phyloP scores from a whole-genome alignment of 2,797 vertebrate species.

The Vireo griseus region DNA sequence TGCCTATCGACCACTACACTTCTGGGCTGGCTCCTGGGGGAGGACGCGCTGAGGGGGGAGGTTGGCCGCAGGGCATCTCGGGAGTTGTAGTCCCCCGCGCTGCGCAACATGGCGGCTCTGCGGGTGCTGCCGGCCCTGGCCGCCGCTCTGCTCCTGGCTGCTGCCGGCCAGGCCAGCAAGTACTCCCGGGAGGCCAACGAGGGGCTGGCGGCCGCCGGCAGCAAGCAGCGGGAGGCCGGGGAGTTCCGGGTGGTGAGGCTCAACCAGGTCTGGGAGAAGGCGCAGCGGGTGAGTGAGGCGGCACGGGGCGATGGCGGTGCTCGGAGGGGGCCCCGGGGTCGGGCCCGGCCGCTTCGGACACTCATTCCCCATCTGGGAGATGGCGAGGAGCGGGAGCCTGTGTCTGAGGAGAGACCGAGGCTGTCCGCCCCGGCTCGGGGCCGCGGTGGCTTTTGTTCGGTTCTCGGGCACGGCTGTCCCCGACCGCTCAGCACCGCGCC shows the following conservation, averaged over 20 bases:
- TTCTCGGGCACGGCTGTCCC: neutral
- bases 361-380: neutral
- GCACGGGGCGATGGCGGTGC: neutral
- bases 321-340: too few relatives aligned
- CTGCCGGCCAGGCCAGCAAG: conserved; percentile 67
- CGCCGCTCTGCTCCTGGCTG: neutral
- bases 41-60: neutral
- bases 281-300: conserved; percentile 82
- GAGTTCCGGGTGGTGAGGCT: conserved; percentile 90
- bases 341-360: neutral
- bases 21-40: too few relatives aligned
- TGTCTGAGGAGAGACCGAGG: neutral
- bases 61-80: neutral
- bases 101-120: neutral
- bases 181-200: conserved; percentile 90
- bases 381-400: neutral
- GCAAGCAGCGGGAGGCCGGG: conserved; percentile 35
- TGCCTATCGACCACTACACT: neutral
- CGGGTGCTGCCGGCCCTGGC: neutral
- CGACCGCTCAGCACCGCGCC: neutral
- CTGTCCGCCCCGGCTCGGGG: neutral
- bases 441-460: too few relatives aligned
- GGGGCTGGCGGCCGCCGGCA: conserved; percentile 58
- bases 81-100: neutral
- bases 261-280: conserved; percentile 95